phyloP scores from a whole-genome alignment of 2,113 vertebrate species.

The Litocranius walleri region DNA sequence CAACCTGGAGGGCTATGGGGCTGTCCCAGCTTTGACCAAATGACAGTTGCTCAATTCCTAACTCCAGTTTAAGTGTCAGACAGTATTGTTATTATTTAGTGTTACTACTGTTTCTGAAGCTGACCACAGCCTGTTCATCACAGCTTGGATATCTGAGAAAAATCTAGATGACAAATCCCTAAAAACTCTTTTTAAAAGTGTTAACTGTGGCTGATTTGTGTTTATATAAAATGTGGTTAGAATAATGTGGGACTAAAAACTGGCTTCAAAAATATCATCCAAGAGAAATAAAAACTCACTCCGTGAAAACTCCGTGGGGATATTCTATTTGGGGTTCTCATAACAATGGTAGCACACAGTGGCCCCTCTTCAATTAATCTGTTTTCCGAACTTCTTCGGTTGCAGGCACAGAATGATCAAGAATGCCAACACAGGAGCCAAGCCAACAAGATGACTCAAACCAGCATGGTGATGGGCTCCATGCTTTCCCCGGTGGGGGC shows the following conservation, averaged over 20 bases:
- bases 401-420: not conserved
- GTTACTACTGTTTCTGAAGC: not conserved
- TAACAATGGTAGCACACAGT: not conserved
- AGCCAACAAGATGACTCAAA: not conserved
- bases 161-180: not conserved
- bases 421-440: not conserved
- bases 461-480: not conserved
- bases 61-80: not conserved
- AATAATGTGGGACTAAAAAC: not conserved
- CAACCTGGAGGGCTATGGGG: accelerated
- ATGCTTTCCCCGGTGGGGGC: not conserved
- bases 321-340: not conserved
- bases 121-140: not conserved
- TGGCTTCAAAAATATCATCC: not conserved
- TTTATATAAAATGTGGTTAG: conserved; percentile 15
- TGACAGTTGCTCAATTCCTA: not conserved
- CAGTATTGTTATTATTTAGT: not conserved
- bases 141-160: not conserved
- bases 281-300: not conserved
- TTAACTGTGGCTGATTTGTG: not conserved
- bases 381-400: not conserved
- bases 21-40: not conserved
- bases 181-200: not conserved
- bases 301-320: not conserved
- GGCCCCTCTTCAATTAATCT: not conserved